Conservation (phyloP, 2,113 vertebrate genomes). For the Pollachius pollachius region DNA sequence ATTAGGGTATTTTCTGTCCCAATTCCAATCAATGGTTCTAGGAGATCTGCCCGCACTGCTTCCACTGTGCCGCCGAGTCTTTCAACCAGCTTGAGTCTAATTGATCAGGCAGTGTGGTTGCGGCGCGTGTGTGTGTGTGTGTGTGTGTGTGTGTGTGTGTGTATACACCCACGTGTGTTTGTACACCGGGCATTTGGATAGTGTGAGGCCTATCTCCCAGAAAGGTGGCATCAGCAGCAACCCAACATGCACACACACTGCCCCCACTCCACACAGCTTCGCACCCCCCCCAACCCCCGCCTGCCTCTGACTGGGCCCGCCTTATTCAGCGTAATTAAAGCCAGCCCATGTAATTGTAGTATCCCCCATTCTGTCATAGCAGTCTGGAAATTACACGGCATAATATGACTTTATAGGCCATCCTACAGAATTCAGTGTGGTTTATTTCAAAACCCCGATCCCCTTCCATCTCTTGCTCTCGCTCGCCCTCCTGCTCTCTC, state of each 20-base stretch:
- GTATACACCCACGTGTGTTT: background rate
- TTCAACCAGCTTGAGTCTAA: slow-evolving; percentile 50
- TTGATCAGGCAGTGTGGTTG: slow-evolving; percentile 56
- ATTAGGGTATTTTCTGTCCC: slow-evolving; percentile 31
- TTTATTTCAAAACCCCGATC: slow-evolving; percentile 43
- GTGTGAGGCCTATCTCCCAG: no score
- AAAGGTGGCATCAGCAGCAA: no score
- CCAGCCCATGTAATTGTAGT: slow-evolving; percentile 62
- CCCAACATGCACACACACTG: no score
- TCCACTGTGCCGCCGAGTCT: slow-evolving; percentile 37
- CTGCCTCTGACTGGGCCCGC: slow-evolving; percentile 54
- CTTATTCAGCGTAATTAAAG: slow-evolving; percentile 72
- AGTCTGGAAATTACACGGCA: slow-evolving; percentile 57
- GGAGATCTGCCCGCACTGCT: slow-evolving; percentile 30
- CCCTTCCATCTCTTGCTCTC: slow-evolving; percentile 10
- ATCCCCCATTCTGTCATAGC: slow-evolving; percentile 54
- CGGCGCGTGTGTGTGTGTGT: background rate
- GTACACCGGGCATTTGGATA: background rate
- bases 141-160: slow-evolving; percentile 6
- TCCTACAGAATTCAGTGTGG: slow-evolving; percentile 54
- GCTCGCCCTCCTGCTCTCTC: no score
- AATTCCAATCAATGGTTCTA: slow-evolving; percentile 43
- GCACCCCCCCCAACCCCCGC: slow-evolving; percentile 51
- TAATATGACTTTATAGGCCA: slow-evolving; percentile 56
- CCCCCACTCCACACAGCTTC: slow-evolving; percentile 17